These are phyloP conservation scores for Eira barbara DNA, from an alignment of 2,113 vertebrate genomes.

Conservation along the genomic window DNA sequence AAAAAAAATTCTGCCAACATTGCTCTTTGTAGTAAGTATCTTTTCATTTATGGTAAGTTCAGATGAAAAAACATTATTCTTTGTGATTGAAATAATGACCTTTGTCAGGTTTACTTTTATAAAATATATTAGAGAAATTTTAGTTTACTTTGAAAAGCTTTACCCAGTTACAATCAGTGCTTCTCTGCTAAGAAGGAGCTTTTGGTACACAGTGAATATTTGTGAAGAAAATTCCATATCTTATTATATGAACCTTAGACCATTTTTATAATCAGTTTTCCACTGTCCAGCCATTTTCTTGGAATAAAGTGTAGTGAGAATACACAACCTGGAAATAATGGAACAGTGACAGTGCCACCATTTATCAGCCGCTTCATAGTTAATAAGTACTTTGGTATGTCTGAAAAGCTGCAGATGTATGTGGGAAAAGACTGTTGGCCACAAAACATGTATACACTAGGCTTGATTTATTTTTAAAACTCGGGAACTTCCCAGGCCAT, in stretches of 20 bases:
- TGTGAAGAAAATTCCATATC: neutral
- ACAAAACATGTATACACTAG: neutral
- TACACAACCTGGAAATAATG: neutral
- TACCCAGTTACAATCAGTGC: neutral
- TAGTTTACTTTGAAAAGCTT: constrained; percentile 12
- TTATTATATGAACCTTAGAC: neutral
- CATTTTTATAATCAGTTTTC: neutral
- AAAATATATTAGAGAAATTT: neutral
- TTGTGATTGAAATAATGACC: neutral
- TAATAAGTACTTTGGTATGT: neutral
- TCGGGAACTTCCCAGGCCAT: neutral
- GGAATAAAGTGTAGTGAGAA: neutral
- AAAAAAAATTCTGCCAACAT: neutral
- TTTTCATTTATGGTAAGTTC: neutral
- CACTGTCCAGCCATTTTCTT: neutral
- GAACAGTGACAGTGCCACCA: neutral
- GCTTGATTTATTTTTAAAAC: constrained; percentile 12
- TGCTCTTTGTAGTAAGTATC: neutral
- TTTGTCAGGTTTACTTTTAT: neutral
- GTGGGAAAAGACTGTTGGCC: neutral
- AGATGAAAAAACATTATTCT: neutral
- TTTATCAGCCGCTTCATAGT: neutral
- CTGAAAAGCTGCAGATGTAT: neutral
- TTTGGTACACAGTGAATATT: neutral
- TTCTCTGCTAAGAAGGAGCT: neutral